Evolutionary conservation across 2,888 invertebrate genomes (phyloP), one percentile per base, ranked within the genome.

Genomic region (Operophtera brumata): DNA sequence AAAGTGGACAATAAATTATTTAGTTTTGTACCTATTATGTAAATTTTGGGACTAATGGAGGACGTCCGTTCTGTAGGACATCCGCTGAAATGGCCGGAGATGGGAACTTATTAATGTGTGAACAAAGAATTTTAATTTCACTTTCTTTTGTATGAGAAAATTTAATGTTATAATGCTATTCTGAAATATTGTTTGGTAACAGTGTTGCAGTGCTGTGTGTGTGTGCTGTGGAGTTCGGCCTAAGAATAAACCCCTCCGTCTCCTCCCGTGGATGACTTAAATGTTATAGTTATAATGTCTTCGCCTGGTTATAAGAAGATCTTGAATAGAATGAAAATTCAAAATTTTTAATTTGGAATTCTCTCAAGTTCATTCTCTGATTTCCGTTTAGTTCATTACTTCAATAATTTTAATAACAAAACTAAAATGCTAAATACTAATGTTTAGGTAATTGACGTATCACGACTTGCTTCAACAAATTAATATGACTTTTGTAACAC

Each of bases 41-140:
- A 77, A 81, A 84, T 82, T 65, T 66, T 64, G 62, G 66, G 69
- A 70, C 66, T 71, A 76, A 78, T 72, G 71, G 78, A 82, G 84
- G 86, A 86, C 77, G 74, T 87, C 86, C 86, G 85, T 71, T 74
- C 66, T 43, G 58, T 65, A 64, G 62, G 54, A 51, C 59, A 58
- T 49, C 53, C 66, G 65, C 34, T 50, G 40, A 10, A 30, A 8
- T 42, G 13, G 13, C 64, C 61, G 65, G 63, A 62, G 64, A 65
- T 70, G 66, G 62, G 70, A 74, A 70, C 48, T 55, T 56, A 64
- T 60, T 57, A 52, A 57, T 48, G 51, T 57, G 57, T 45, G 64
- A 63, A 61, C 50, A 56, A 43, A 54, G 50, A 56, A 35, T 34
- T 47, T 54, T 39, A 50, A 47, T 64, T 64, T 64, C 60, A 57